phyloP scores from a whole-genome alignment of 1,140 invertebrate genomes.

The Scylla paramamosain region DNA sequence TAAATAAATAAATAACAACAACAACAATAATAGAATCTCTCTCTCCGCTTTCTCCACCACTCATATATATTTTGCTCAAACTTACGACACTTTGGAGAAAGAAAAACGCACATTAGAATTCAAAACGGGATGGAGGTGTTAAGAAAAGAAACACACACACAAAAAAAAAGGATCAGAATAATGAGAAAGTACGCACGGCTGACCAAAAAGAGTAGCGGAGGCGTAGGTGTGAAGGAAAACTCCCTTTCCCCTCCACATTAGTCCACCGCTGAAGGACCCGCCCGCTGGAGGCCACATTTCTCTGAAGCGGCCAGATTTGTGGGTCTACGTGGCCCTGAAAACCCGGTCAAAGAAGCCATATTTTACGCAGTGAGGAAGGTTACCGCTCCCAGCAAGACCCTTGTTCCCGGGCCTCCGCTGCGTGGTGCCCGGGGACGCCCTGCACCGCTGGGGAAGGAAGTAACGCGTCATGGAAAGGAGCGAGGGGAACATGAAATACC shows the following conservation, averaged over 20 bases:
- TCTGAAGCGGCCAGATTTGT: slow-evolving; percentile 19
- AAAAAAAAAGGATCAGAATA: neutral
- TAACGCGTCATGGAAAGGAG: too few relatives aligned
- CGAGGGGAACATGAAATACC: too few relatives aligned
- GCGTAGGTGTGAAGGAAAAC: neutral
- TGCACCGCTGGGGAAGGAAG: neutral
- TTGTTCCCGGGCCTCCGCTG: neutral
- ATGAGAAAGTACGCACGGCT: neutral
- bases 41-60: neutral
- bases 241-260: neutral
- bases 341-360: slow-evolving; percentile 22
- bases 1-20: neutral
- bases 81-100: neutral
- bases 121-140: neutral
- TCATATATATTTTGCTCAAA: neutral
- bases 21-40: neutral
- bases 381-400: neutral
- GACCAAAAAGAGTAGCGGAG: neutral
- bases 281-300: neutral
- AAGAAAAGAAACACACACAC: neutral
- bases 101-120: neutral
- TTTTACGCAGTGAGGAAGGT: neutral
- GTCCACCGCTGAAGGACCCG: neutral
- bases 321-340: slow-evolving; percentile 13
- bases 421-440: neutral